These are phyloP conservation scores for Amphimallon solstitiale DNA, from an alignment of 2,888 invertebrate species.

Conservation along the genomic window DNA sequence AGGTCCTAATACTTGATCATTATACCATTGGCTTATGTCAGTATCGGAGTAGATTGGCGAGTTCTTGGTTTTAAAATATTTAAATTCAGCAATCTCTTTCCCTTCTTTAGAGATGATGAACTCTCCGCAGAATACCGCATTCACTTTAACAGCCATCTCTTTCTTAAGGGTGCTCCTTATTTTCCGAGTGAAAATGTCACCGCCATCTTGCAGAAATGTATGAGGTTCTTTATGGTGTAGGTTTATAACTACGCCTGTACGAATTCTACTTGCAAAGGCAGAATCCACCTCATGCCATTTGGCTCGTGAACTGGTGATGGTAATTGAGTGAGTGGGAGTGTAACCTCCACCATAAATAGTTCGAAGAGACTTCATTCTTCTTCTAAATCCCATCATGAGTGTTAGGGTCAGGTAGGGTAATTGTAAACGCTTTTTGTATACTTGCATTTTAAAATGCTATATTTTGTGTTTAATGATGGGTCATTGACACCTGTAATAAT, in stretches of 20 bases:
- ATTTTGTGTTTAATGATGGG: no score
- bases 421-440: no score
- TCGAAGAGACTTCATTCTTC: not conserved
- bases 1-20: constrained; percentile 37
- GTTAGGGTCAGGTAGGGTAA: not conserved
- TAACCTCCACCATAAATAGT: not conserved
- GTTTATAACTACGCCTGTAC: constrained; percentile 34
- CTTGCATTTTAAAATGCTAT: no score
- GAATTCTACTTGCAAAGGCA: constrained; percentile 6
- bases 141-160: constrained; percentile 40
- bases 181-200: constrained; percentile 34
- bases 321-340: not conserved
- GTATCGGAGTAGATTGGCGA: constrained; percentile 45
- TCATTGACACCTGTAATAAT: no score
- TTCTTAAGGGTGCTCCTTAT: constrained; percentile 41
- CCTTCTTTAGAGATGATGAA: constrained; percentile 40
- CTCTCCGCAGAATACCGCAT: constrained; percentile 44
- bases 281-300: constrained; percentile 3
- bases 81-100: constrained; percentile 42
- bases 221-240: constrained; percentile 38
- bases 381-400: not conserved
- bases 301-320: not conserved
- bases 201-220: constrained; percentile 39
- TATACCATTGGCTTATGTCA: constrained; percentile 44
- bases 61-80: constrained; percentile 47